phyloP scores from a whole-genome alignment of 1,140 invertebrate genomes.

The Drosophila malerkotliana region DNA sequence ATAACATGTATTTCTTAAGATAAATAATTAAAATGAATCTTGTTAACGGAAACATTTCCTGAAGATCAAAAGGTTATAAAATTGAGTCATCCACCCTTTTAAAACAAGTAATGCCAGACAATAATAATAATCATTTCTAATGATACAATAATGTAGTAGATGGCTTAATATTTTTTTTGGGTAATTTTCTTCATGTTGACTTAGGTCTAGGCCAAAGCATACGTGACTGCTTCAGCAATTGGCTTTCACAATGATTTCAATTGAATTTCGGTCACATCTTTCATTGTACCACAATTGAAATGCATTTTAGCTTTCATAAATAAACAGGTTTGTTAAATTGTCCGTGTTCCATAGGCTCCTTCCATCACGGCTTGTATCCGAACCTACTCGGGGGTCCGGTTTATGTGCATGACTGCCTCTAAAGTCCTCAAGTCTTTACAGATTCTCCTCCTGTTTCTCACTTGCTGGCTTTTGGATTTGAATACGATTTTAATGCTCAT shows the following conservation, averaged over 20 bases:
- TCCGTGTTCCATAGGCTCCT: constrained; percentile 33
- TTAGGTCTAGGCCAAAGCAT: constrained; percentile 15
- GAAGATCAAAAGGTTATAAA: no score
- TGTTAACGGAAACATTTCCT: no score
- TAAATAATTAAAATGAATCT: neutral
- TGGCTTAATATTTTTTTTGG: constrained; percentile 6
- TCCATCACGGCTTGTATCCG: constrained; percentile 3
- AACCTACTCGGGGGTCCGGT: neutral
- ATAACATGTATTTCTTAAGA: neutral
- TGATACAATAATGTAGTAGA: neutral
- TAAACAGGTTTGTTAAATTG: constrained; percentile 77
- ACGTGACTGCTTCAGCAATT: constrained; percentile 55
- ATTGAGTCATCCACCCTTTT: no score
- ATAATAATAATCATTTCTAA: neutral
- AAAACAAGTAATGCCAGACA: neutral
- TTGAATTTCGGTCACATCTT: constrained; percentile 65
- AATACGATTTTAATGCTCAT: constrained; percentile 65
- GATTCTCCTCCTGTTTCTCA: constrained; percentile 56
- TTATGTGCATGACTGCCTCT: constrained; percentile 30
- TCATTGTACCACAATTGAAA: constrained; percentile 50
- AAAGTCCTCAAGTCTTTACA: neutral
- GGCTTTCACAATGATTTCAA: constrained; percentile 60
- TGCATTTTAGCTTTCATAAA: constrained; percentile 74
- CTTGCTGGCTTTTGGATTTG: constrained; percentile 60
- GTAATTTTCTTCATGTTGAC: constrained; percentile 28